phyloP scores from a whole-genome alignment of 2,113 vertebrate genomes.

The Microtus ochrogaster region DNA sequence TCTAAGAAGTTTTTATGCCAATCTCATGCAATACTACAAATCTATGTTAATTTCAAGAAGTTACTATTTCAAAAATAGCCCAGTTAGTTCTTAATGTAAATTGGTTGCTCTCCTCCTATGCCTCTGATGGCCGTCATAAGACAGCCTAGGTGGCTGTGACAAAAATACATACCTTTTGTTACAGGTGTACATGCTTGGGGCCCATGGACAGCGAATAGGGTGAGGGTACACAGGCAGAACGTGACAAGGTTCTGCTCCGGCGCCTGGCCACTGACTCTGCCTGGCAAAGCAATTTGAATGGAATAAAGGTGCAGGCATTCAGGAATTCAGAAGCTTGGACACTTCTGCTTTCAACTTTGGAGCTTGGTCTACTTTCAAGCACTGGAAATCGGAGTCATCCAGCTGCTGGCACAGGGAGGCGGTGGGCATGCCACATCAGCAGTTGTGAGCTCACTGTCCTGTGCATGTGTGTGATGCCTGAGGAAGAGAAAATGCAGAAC shows the following conservation, averaged over 20 bases:
- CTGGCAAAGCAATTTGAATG: background rate
- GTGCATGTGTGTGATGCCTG: fast-evolving
- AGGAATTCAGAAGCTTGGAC: background rate
- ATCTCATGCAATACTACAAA: background rate
- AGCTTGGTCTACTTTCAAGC: background rate
- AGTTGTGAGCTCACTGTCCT: background rate
- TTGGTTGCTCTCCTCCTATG: background rate
- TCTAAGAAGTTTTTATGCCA: background rate
- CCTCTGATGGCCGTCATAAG: background rate
- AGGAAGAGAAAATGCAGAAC: background rate
- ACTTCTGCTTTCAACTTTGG: background rate
- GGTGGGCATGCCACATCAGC: fast-evolving
- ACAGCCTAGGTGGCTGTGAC: background rate
- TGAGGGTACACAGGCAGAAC: background rate
- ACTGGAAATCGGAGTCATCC: background rate
- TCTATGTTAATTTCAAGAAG: background rate
- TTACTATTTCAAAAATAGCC: background rate
- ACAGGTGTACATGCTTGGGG: background rate
- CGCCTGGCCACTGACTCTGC: background rate
- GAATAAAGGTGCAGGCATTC: background rate
- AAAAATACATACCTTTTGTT: background rate
- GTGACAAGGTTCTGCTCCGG: background rate
- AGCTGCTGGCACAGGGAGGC: background rate
- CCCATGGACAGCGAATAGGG: too few species aligned
- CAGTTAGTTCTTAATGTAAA: background rate